phyloP scores from a whole-genome alignment of 2,113 vertebrate genomes.

The Aleadryas rufinucha region DNA sequence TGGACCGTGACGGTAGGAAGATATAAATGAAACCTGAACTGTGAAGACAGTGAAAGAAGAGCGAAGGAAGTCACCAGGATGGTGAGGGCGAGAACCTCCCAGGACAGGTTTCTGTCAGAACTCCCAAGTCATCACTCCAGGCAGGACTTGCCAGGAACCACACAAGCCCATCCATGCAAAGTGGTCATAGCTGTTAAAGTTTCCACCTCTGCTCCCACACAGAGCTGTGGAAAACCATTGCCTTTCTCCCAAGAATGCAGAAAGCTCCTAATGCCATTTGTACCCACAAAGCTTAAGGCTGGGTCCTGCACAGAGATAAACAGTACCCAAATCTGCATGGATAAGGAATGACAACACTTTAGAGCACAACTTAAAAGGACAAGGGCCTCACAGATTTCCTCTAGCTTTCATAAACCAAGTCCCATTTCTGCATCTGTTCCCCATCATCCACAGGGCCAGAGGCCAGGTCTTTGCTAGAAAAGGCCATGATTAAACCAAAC shows the following conservation, averaged over 20 bases:
- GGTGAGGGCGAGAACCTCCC: not conserved
- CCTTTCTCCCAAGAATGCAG: not conserved
- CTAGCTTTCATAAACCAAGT: not conserved
- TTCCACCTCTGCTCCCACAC: not conserved
- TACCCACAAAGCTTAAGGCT: not conserved
- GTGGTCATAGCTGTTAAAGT: not conserved
- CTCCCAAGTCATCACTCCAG: not conserved
- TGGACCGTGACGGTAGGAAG: not conserved
- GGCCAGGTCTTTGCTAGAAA: not conserved
- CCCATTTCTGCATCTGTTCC: not conserved
- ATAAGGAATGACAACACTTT: not conserved
- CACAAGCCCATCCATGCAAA: not conserved
- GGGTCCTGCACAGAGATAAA: not conserved
- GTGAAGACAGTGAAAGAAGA: not conserved
- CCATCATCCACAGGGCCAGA: not conserved
- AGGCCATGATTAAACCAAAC: not conserved
- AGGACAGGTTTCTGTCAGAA: not conserved
- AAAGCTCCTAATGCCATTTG: not conserved
- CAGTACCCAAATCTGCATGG: not conserved
- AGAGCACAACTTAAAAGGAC: not conserved
- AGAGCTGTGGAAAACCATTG: not conserved
- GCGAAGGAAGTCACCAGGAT: not conserved
- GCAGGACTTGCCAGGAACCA: not conserved
- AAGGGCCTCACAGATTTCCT: not conserved
- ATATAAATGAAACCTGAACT: not conserved